phyloP scores from a whole-genome alignment of 2,797 vertebrate genomes.

The Argyrosomus regius region DNA sequence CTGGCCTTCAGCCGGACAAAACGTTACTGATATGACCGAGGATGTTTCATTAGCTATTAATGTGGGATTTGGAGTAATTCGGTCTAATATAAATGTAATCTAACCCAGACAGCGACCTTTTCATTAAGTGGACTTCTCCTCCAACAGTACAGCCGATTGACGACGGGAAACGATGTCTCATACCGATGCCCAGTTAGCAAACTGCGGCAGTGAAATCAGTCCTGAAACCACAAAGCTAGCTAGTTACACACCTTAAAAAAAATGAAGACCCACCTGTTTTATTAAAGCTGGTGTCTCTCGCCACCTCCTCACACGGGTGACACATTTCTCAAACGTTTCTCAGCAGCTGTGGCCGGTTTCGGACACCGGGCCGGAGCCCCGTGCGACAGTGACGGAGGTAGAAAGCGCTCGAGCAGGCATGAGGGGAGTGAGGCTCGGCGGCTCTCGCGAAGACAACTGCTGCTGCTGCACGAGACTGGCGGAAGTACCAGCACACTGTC shows the following conservation, averaged over 20 bases:
- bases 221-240: neutral
- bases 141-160: neutral
- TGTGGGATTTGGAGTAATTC: neutral
- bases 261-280: conserved; percentile 71
- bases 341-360: conserved; percentile 20
- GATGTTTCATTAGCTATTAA: neutral
- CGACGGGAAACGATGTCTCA: conserved; percentile 55
- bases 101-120: conserved; percentile 24
- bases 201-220: conserved; percentile 48
- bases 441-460: neutral
- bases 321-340: conserved; percentile 78
- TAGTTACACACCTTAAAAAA: neutral
- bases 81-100: conserved; percentile 7
- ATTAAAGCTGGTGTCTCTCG: conserved; percentile 66
- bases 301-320: conserved; percentile 66
- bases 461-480: neutral
- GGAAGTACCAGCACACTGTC: conserved; percentile 1
- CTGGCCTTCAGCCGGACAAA: conserved; percentile 35
- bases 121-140: neutral
- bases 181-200: conserved; percentile 26
- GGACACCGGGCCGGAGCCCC: conserved; percentile 56
- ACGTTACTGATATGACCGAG: neutral
- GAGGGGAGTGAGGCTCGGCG: neutral
- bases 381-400: conserved; percentile 2
- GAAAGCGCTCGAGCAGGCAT: neutral